Evolutionary conservation across 2,797 vertebrate species (phyloP), one percentile per base, ranked within the genome.

Genomic region (Chelmon rostratus): DNA sequence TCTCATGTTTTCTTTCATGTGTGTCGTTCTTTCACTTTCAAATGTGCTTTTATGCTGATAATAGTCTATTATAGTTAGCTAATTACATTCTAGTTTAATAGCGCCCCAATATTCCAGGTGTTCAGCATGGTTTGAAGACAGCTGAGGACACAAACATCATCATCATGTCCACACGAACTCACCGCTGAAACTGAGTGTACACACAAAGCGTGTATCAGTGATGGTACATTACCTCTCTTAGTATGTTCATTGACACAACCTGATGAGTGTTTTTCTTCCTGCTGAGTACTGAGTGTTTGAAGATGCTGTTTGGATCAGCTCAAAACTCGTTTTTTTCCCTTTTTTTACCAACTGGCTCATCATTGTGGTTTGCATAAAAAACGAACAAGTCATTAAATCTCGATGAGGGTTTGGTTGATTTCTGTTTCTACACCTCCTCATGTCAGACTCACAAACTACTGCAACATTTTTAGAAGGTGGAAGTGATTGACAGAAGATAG

Each of bases 211-310:
- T 40, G 46, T 31, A 69, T 74, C 56, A 74, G 70, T 15, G 49
- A 65, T 40, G 76, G 57, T 28, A 65, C 72, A 61, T 56, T 76
- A 64, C 54, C 15, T 70, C 47, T 57, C 54, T 53, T 49, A 58
- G 80, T 77, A 44, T 61, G 38, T 58, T 71, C 65, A 59, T 47
- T 58, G 76, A 79, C 50, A 52, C 73, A 56, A 15, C 10, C 46
- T 37, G 10, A 81, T 54, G 61, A 78, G 57, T 57, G 19, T 59
- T 72, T 67, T 37, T 67, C 57, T 59, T 47, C 49, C 56, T 65
- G n/a, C 65, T 49, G n/a, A 63, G 23, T 23, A 11, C 49, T 0
- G 0, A 69, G 38, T 40, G 10, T 75, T 81, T 25, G 50, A 13
- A 59, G 3, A n/a, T 52, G 37, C 31, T 66, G 9, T 62, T 28